Base-by-base conservation (phyloP, 2,888 invertebrate genomes). In the Oscheius myriophilus region DNA sequence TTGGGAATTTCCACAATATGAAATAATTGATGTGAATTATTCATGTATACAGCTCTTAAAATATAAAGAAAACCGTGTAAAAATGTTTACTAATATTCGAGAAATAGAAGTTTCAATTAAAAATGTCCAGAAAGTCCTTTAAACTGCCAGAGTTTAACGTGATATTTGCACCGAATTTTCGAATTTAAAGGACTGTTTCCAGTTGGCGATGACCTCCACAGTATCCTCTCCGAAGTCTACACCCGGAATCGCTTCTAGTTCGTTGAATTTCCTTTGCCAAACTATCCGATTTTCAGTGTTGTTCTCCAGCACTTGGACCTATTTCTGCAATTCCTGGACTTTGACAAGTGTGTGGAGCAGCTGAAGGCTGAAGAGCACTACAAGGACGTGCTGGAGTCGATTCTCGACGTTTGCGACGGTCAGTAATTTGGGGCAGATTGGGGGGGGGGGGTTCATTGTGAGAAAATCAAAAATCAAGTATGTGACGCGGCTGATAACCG, bases 241-340 rank as follows among this genome's bases (percentile, higher is more conserved):
- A 26, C 18, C 16, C 21, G 46, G 23, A 61, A 26, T 26, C 2
- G 46, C 7, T 61, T 61, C 61, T 26, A 49, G 61, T 61, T 6
- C 23, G 61, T 43, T 18, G n/a, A 12, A 25, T 45, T 2, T 16
- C 16, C 16, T 9, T 4, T 6, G 12, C 7, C 9, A n/a, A 45
- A 61, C 4, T 18, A 3, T 43, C 0, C 2, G 12, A 11, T 23
- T 42, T 59, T 33, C 52, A 59, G 58, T 16, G 53, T 58, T 1
- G 55, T 75, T 18, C 66, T 75, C n/a, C 42, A 63, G 25, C 54
- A 75, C 57, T 21, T 71, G 6, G 65, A 69, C 33, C 52, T 23
- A 0, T 75, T 75, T 18, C 11, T 75, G 18, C 16, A 33, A 14
- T 71, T 42, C 39, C 46, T 68, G 2, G 46, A 70, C 21, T 69